phyloP scores from a whole-genome alignment of 2,888 invertebrate genomes.

The Ichneumoninae sp. region DNA sequence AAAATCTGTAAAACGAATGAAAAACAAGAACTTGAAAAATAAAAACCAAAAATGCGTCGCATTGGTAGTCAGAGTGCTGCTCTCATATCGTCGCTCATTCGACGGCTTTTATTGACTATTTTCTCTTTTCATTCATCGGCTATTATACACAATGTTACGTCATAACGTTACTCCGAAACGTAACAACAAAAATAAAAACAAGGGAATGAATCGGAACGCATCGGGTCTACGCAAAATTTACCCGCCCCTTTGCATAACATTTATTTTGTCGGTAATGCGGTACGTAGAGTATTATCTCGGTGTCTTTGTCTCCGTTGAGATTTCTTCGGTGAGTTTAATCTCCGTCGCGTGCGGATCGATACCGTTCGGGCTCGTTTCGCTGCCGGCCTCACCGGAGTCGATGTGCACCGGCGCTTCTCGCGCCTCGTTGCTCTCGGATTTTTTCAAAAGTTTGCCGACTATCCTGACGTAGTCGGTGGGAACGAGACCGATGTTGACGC shows the following conservation, averaged over 20 bases:
- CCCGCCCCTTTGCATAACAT: background rate
- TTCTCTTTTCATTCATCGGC: background rate
- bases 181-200: background rate
- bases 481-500: constrained; percentile 78
- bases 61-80: background rate
- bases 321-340: constrained; percentile 5
- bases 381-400: background rate
- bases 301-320: background rate
- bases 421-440: constrained; percentile 63
- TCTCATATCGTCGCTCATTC: background rate
- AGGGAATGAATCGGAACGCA: background rate
- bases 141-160: background rate
- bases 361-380: background rate
- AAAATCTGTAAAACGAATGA: constrained; percentile 29
- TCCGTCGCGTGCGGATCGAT: background rate
- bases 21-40: background rate
- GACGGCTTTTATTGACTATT: background rate
- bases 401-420: background rate
- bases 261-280: background rate
- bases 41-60: background rate
- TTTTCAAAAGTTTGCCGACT: constrained; percentile 79
- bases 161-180: background rate
- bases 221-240: background rate
- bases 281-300: background rate
- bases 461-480: constrained; percentile 80